Conservation (phyloP, 2,888 invertebrate species). For the Patella caerulea region DNA sequence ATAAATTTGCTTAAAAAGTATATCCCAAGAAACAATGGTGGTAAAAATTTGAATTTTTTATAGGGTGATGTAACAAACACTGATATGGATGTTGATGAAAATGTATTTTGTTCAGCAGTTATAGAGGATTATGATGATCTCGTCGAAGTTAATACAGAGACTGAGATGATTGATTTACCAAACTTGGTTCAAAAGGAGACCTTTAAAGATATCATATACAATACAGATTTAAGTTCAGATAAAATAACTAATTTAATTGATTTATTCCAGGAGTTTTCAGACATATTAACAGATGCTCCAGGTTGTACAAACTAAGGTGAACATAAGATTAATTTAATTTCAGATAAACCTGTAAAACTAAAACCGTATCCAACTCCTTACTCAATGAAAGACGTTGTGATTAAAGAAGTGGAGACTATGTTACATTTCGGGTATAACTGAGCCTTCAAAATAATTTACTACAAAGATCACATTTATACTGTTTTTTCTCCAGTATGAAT, state of each 20-base stretch:
- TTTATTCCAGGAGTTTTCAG: background rate
- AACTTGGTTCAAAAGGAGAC: background rate
- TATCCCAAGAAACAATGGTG: background rate
- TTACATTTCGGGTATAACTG: conserved; percentile 26
- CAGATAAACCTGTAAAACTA: conserved; percentile 3
- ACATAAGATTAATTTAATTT: conserved; percentile 11
- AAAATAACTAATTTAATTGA: background rate
- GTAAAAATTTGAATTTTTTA: background rate
- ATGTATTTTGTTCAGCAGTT: background rate
- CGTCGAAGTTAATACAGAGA: background rate
- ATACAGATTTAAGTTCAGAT: background rate
- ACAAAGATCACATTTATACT: too few species aligned
- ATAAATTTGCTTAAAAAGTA: conserved; percentile 31
- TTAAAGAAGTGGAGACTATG: conserved; percentile 25
- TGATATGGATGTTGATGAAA: too few species aligned
- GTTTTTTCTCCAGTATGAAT: too few species aligned
- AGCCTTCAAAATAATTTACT: background rate
- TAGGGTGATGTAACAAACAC: too few species aligned
- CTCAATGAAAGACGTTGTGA: background rate
- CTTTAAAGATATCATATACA: background rate
- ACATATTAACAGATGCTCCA: conserved; percentile 23
- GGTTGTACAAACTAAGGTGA: conserved; percentile 10
- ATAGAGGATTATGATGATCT: background rate
- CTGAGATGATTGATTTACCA: background rate
- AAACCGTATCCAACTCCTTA: conserved; percentile 11